Base-by-base conservation (phyloP, 2,113 vertebrate species). In the Telmatochromis brichardi region DNA sequence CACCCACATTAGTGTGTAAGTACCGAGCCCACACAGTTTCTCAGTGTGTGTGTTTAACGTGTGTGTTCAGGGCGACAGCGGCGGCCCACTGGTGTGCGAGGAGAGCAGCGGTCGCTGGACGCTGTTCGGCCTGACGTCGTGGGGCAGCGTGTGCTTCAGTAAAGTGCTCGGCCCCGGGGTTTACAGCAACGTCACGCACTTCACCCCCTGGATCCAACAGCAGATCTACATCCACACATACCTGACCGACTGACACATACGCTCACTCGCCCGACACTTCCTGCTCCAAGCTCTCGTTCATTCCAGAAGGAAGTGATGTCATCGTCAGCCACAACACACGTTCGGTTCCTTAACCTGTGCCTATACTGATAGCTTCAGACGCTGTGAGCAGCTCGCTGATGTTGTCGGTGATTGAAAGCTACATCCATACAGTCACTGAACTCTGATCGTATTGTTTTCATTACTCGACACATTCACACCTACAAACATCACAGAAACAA, bases 111-210 rank as follows among this genome's bases (percentile, higher is more conserved):
- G 97, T 6, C 97, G 79, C 82, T 99, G 98, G 98, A 98, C 97
- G 17, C 86, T 99, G 90, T 98, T 97, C 91, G 98, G 98, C 40
- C 96, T 99, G 90, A 99, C 98, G 4, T 98, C 98, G 0, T 99
- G 98, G 98, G 98, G 98, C 82, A 98, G 97, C 0, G 97, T 98
- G 60, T 98, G 98, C 92, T 98, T 98, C 96, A 98, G 97, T 88
- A 98, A 98, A 90, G 96, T 98, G 23, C 94, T 97, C 63, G 98
- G 98, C 37, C 98, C 98, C 5, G 98, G 98, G 13, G 97, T 99
- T 68, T 99, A 99, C 89, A 98, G 97, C 93, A 99, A 99, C 0
- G 98, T 99, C 80, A 97, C 97, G 5, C 97, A 98, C 93, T 98
- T 99, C 90, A 95, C 96, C 3, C 94, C 97, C 63, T 99, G 98